Conservation (phyloP, 2,888 invertebrate species). For the Entomobrya proxima region DNA sequence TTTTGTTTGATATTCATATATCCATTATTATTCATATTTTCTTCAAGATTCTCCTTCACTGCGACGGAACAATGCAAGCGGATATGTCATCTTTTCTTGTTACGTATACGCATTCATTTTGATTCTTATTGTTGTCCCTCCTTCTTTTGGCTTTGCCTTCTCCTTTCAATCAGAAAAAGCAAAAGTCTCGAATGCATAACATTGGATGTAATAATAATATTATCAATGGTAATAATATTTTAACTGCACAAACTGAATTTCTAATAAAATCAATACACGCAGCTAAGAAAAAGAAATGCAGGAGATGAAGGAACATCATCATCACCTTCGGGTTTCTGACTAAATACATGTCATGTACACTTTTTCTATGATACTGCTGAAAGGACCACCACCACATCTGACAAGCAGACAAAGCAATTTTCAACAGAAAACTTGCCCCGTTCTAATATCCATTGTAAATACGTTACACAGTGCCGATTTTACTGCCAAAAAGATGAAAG, state of each 20-base stretch:
- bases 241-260: too few relatives aligned
- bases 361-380: conserved; percentile 13
- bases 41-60: not conserved
- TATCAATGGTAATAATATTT: not conserved
- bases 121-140: conserved; percentile 21
- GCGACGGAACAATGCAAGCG: conserved; percentile 32
- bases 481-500: not conserved
- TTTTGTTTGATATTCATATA: not conserved
- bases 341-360: not conserved
- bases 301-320: not conserved
- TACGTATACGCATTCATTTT: conserved; percentile 9
- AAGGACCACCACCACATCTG: conserved; percentile 46
- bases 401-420: conserved; percentile 29
- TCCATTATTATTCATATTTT: conserved; percentile 6
- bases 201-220: not conserved
- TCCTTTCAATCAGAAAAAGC: conserved; percentile 47
- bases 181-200: conserved; percentile 48
- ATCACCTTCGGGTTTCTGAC: not conserved
- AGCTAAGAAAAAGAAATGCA: not conserved
- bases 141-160: conserved; percentile 46
- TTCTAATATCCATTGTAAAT: not conserved
- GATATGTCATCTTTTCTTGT: conserved; percentile 55
- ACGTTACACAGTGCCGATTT: not conserved
- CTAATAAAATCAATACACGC: not conserved
- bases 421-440: conserved; percentile 16